phyloP scores from a whole-genome alignment of 2,797 vertebrate genomes.

The Premnoplex brunnescens region DNA sequence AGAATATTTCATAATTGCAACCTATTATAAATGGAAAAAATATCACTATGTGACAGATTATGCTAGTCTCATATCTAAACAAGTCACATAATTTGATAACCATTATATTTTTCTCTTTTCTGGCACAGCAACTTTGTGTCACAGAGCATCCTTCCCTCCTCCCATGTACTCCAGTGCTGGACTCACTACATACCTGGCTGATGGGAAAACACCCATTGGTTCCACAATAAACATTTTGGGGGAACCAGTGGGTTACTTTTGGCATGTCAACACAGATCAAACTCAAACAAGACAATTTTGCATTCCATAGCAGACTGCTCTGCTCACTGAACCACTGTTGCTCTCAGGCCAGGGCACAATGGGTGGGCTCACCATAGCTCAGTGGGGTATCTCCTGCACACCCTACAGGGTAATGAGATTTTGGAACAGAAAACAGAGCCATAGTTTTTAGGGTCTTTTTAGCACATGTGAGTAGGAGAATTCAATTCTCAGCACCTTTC shows the following conservation, averaged over 20 bases:
- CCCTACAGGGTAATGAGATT: background rate
- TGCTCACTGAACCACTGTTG: background rate
- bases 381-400: background rate
- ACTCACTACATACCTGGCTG: background rate
- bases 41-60: conserved; percentile 33
- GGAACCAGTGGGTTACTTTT: background rate
- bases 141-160: background rate
- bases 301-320: background rate
- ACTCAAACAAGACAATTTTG: background rate
- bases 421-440: background rate
- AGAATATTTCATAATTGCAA: conserved; percentile 49
- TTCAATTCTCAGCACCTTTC: background rate
- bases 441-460: background rate
- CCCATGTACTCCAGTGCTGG: accelerated
- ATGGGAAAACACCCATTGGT: background rate
- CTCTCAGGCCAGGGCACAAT: background rate
- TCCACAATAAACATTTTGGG: background rate
- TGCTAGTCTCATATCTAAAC: conserved; percentile 40
- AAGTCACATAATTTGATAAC: background rate
- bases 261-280: background rate
- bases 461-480: background rate
- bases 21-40: background rate
- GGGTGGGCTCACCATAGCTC: background rate
- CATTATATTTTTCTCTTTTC: background rate
- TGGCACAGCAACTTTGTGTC: background rate